phyloP scores from a whole-genome alignment of 1,140 invertebrate genomes.

The Dufourea novaeangliae region DNA sequence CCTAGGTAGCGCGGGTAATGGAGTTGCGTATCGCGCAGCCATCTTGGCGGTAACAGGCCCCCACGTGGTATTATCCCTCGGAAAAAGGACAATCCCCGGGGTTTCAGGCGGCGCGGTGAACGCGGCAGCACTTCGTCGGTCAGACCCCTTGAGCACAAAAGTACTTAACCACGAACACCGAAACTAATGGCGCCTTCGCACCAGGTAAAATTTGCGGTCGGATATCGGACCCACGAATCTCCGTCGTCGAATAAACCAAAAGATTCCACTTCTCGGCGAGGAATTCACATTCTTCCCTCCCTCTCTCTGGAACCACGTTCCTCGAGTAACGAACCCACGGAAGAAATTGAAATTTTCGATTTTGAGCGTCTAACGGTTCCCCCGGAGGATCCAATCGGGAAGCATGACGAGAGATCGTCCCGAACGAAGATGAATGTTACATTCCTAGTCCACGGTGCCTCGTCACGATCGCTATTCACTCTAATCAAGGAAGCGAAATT shows the following conservation, averaged over 20 bases:
- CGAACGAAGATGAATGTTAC: too few species aligned
- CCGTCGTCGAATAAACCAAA: constrained; percentile 12
- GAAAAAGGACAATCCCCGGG: constrained; percentile 54
- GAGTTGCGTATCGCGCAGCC: constrained; percentile 59
- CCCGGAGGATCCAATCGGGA: background rate
- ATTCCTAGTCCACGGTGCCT: too few species aligned
- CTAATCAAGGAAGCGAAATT: too few species aligned
- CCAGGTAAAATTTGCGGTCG: constrained; percentile 37
- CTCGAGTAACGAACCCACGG: background rate
- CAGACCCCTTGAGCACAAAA: constrained; percentile 44
- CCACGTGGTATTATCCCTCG: constrained; percentile 57
- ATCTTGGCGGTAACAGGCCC: constrained; percentile 65
- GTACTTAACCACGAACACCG: constrained; percentile 42
- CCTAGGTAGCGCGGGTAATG: constrained; percentile 50
- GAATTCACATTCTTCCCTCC: constrained; percentile 17
- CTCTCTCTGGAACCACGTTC: constrained; percentile 6
- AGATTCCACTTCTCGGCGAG: constrained; percentile 12
- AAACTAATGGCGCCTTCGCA: constrained; percentile 52
- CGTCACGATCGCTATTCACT: too few species aligned
- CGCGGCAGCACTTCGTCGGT: constrained; percentile 22
- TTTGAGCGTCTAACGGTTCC: background rate
- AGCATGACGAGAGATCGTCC: too few species aligned
- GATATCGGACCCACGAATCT: constrained; percentile 27
- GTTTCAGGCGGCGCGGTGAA: constrained; percentile 6
- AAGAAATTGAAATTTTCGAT: background rate